phyloP scores from a whole-genome alignment of 2,888 invertebrate species.

The Acanthosepion esculentum region DNA sequence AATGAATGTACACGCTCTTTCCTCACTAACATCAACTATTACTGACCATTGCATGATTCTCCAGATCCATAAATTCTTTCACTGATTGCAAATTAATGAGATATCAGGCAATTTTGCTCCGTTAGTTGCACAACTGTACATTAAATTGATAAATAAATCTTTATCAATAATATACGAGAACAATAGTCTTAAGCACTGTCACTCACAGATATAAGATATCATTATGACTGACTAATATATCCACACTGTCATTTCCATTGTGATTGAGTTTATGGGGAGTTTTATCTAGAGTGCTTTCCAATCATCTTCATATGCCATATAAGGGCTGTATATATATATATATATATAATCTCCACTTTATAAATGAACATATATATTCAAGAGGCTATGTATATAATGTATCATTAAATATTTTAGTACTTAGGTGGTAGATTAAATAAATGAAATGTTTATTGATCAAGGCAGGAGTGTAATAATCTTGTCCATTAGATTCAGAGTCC shows the following conservation, averaged over 20 bases:
- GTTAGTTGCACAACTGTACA: slow-evolving; percentile 10
- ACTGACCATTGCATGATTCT: too few relatives aligned
- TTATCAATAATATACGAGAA: not conserved
- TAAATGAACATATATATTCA: slow-evolving; percentile 16
- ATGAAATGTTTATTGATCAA: slow-evolving; percentile 11
- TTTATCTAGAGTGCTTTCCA: not conserved
- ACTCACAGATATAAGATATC: slow-evolving; percentile 4
- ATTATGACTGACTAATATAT: not conserved
- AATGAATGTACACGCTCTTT: too few relatives aligned
- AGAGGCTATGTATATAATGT: not conserved
- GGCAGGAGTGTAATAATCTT: not conserved
- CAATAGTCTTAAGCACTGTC: not conserved
- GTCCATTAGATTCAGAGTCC: slow-evolving; percentile 20
- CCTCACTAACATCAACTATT: too few relatives aligned
- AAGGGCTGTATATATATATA: not conserved
- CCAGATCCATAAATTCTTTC: not conserved
- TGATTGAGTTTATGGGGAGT: not conserved
- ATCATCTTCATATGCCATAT: not conserved
- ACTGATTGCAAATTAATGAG: slow-evolving; percentile 4
- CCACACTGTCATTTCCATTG: not conserved
- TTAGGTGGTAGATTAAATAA: not conserved
- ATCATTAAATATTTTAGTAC: not conserved
- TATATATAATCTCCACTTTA: not conserved
- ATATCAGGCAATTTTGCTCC: slow-evolving; percentile 11
- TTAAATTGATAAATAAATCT: not conserved